Evolutionary conservation across 2,113 vertebrate species (phyloP).

Genomic region (Syrrhaptes paradoxus): DNA sequence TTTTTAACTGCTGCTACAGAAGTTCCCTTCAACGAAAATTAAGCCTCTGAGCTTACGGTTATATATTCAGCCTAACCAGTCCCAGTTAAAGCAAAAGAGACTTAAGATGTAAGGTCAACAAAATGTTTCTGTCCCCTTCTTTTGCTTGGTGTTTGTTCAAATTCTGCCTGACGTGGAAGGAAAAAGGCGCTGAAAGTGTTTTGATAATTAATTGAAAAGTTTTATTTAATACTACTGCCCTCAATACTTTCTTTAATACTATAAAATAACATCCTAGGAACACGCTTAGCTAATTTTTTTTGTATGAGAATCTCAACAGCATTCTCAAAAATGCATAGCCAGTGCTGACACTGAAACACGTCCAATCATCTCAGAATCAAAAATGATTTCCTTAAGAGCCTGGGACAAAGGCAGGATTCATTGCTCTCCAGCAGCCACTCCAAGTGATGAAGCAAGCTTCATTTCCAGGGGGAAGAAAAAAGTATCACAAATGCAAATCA

Average conservation of each 20-base stretch:
- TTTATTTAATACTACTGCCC: not conserved
- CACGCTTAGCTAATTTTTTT: not conserved
- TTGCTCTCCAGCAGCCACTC: not conserved
- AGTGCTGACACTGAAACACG: not conserved
- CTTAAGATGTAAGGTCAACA: not conserved
- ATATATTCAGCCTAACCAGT: not conserved
- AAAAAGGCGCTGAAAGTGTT: not conserved
- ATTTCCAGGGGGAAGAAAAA: not conserved
- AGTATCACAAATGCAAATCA: not conserved
- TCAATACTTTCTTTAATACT: not conserved
- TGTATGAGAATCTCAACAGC: not conserved
- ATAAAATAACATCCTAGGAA: not conserved
- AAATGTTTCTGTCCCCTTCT: not conserved
- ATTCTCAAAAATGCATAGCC: not conserved
- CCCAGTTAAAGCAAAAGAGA: not conserved
- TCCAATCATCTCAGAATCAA: not conserved
- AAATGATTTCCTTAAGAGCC: conserved; percentile 1
- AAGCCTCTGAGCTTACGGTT: not conserved
- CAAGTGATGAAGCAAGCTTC: not conserved
- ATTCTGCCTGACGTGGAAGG: not conserved
- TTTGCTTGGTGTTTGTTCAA: not conserved
- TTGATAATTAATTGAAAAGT: not conserved
- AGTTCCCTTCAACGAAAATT: not conserved
- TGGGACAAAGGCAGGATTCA: not conserved
- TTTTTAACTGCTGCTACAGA: not conserved